Percentiles rank a stretch among this genome's conserved stretches.
These are phyloP conservation scores for Dallia pectoralis DNA, from an alignment of 2,797 vertebrate genomes.

Conservation along the genomic window DNA sequence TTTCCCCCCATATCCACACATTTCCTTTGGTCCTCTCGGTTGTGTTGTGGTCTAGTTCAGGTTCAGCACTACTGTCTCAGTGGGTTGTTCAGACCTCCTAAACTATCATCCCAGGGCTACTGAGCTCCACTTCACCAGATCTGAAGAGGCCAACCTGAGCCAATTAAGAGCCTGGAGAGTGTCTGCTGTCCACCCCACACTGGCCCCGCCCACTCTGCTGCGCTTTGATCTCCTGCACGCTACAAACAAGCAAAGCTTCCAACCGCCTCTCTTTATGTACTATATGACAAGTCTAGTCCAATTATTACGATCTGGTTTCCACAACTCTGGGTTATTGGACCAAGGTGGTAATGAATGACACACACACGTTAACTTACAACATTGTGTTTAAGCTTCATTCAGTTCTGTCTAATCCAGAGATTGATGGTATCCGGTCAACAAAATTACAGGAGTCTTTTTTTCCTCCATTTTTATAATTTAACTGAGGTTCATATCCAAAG, in stretches of 20 bases:
- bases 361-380: slow-evolving; percentile 32
- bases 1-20: neutral
- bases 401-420: slow-evolving; percentile 4
- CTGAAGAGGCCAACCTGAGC: slow-evolving; percentile 66
- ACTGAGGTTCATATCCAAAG: neutral
- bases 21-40: slow-evolving; percentile 28
- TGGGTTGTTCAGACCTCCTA: slow-evolving; percentile 48
- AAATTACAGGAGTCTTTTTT: neutral
- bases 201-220: slow-evolving; percentile 34
- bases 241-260: slow-evolving; percentile 57
- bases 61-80: slow-evolving; percentile 19
- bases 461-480: neutral
- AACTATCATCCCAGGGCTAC: slow-evolving; percentile 68
- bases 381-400: neutral
- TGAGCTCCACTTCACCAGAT: slow-evolving; percentile 70
- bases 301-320: slow-evolving; percentile 71
- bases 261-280: slow-evolving; percentile 49
- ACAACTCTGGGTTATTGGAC: slow-evolving; percentile 59
- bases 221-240: slow-evolving; percentile 70
- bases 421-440: neutral
- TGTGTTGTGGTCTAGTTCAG: slow-evolving; percentile 43
- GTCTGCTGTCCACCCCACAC: slow-evolving; percentile 62
- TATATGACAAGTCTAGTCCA: slow-evolving; percentile 54
- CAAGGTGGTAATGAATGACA: slow-evolving; percentile 58
- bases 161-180: slow-evolving; percentile 65